Evolutionary conservation across 2,113 vertebrate species (phyloP).

Genomic region (Nestor notabilis): DNA sequence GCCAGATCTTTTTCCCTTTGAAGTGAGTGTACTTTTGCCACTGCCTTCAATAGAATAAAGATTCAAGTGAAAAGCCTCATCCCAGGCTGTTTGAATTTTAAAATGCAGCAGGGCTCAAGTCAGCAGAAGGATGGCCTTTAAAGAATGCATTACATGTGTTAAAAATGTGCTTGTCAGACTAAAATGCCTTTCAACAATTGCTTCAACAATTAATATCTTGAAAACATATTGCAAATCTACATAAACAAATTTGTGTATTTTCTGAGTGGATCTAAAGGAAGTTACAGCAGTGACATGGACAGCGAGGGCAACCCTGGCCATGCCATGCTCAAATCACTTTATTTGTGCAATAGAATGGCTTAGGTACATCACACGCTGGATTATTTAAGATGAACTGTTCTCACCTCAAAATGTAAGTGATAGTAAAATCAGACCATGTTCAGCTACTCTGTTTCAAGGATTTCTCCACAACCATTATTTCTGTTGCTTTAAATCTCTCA

Average conservation of each 20-base stretch:
- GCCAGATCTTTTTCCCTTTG: not conserved
- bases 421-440: not conserved
- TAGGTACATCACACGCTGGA: not conserved
- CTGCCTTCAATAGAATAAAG: not conserved
- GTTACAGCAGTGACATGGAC: not conserved
- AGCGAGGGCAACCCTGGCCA: not conserved
- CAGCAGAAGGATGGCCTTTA: not conserved
- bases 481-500: not conserved
- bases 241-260: not conserved
- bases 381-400: not conserved
- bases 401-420: not conserved
- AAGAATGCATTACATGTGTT: not conserved
- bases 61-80: not conserved
- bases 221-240: not conserved
- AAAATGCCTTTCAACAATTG: not conserved
- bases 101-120: not conserved
- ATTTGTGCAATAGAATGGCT: not conserved
- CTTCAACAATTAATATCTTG: not conserved
- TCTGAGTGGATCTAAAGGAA: not conserved
- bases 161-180: not conserved
- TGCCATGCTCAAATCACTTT: not conserved
- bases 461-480: not conserved
- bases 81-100: not conserved
- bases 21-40: not conserved
- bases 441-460: accelerated